Base-by-base conservation (phyloP, 2,113 vertebrate genomes). In the Zeus faber region DNA sequence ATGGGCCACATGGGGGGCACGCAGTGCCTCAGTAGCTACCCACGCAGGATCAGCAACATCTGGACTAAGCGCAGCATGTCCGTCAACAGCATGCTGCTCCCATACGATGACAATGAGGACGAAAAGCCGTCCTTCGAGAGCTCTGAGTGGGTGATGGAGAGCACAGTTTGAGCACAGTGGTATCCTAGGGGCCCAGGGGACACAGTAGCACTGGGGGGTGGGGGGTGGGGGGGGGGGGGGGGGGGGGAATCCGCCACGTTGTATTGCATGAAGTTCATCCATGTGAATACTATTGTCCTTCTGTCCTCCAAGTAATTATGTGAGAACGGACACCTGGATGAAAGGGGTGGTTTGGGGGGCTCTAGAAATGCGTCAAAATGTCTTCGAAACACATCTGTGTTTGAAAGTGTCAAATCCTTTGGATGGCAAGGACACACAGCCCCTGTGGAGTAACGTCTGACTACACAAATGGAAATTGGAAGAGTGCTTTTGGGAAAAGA, bases 21-120 rank as follows among this genome's bases (percentile, higher is more conserved):
- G 0, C 93, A 95, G 47, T 90, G 91, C 81, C 93, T 90, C 78
- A 92, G 90, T 74, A 95, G 80, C 76, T 90, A 95, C 63, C 95
- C 96, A 9, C 91, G 89, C 73, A 92, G 91, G 84, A 92, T 96
- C 74, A 94, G 93, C 23, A 95, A 93, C 81, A 95, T 98, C 91
- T 99, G 96, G 96, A 98, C 95, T 84, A 99, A 95, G 73, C 93
- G 97, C 70, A 99, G 97, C 82, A 91, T 98, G 61, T 99, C 97
- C 0, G 94, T 99, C 47, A 99, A 98, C 0, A 94, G 97, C 79
- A 97, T 95, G 93, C 88, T 99, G 65, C 88, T 98, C 77, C 94
- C 96, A 74, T 97, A 92, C 0, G 93, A 97, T 46, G 94, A 95
- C 70, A 86, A 79, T 52, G 94, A 88, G 67, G 94, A 95, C 11